Conservation (phyloP, 2,113 vertebrate genomes). For the Callipepla californica region DNA sequence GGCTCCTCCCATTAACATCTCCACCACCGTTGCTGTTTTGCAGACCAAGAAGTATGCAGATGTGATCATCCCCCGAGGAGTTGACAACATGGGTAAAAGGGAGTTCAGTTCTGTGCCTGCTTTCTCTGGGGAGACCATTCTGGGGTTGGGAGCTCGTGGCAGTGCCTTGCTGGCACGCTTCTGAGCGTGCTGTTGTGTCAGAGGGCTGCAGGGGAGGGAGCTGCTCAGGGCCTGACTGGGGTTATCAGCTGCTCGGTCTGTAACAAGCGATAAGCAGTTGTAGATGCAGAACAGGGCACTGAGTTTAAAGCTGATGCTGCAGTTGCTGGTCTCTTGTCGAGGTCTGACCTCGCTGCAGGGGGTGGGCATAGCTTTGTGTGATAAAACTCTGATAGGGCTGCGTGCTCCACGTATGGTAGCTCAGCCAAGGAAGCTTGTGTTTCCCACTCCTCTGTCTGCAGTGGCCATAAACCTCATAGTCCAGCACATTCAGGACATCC, state of each 20-base stretch:
- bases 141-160: not conserved
- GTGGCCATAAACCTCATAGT: constrained; percentile 99
- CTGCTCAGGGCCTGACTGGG: not conserved
- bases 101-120: not conserved
- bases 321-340: not conserved
- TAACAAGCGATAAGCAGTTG: rapidly evolving
- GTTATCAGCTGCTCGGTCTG: not conserved
- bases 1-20: not conserved
- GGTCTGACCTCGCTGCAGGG: not conserved
- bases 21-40: constrained; percentile 22
- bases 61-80: constrained; percentile 96
- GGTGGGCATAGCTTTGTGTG: not conserved
- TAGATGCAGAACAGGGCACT: not conserved
- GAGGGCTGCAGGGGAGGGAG: not conserved
- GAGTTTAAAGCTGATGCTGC: not conserved
- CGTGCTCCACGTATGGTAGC: not conserved
- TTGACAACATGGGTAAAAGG: constrained; percentile 96
- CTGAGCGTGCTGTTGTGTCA: not conserved
- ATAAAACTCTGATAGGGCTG: not conserved
- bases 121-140: not conserved
- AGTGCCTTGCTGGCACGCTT: not conserved
- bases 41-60: constrained; percentile 98
- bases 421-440: not conserved
- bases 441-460: constrained; percentile 32
- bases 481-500: constrained; percentile 98